Evolutionary conservation across 1,140 invertebrate genomes (phyloP).

Genomic region (Oryzaephilus surinamensis): DNA sequence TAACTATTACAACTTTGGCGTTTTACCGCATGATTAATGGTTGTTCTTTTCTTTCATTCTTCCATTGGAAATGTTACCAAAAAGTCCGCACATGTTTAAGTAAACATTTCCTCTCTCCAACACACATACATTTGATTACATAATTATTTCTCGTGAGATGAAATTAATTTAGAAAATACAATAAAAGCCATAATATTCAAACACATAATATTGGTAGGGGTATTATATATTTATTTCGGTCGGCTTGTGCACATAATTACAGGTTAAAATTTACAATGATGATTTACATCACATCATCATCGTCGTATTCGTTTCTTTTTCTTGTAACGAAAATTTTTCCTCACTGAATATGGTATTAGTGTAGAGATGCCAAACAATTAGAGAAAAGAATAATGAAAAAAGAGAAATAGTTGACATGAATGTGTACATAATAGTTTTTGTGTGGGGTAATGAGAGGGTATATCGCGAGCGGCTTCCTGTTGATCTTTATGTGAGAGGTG

Average conservation of each 20-base stretch:
- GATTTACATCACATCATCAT: constrained; percentile 3
- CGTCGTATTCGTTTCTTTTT: too few relatives aligned
- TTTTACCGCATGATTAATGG: constrained; percentile 11
- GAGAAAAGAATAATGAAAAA: too few relatives aligned
- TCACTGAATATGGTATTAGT: too few relatives aligned
- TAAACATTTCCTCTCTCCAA: constrained; percentile 5
- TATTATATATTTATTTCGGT: constrained; percentile 6
- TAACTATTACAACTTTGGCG: constrained; percentile 8
- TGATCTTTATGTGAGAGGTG: constrained; percentile 6
- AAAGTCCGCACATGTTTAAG: background rate
- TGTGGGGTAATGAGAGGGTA: constrained; percentile 7
- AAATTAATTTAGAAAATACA: constrained; percentile 6
- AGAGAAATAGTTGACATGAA: too few relatives aligned
- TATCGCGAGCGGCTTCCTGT: constrained; percentile 10
- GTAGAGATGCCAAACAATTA: too few relatives aligned
- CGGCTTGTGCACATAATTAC: constrained; percentile 6
- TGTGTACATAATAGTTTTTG: too few relatives aligned
- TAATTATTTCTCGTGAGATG: background rate
- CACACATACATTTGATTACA: background rate
- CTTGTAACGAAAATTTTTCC: too few relatives aligned
- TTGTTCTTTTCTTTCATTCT: constrained; percentile 7
- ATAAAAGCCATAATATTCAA: too few relatives aligned
- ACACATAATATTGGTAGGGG: too few relatives aligned
- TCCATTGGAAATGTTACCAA: constrained; percentile 8
- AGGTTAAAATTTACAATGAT: constrained; percentile 5